Evolutionary conservation across 2,113 vertebrate species (phyloP).

Genomic region (Lepus timidus): DNA sequence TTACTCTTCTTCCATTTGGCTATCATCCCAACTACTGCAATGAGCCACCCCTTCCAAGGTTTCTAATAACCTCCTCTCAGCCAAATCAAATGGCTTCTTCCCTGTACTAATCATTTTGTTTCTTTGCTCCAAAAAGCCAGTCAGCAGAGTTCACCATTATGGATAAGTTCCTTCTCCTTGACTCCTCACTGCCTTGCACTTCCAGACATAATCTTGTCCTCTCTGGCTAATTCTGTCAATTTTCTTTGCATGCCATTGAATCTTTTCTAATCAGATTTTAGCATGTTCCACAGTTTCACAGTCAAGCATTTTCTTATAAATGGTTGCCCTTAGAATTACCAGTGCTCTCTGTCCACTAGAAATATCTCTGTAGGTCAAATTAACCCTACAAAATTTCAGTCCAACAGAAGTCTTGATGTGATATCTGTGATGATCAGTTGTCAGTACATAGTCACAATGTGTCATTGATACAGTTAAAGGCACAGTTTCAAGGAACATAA

Average conservation of each 20-base stretch:
- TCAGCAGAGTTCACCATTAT: background rate
- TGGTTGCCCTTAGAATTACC: background rate
- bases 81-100: constrained; percentile 2
- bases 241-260: background rate
- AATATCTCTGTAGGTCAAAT: background rate
- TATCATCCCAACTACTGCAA: constrained; percentile 1
- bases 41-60: background rate
- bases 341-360: background rate
- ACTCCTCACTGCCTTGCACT: background rate
- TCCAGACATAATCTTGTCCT: background rate
- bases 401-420: background rate
- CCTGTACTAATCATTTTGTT: background rate
- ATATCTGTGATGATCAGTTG: background rate
- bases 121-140: background rate
- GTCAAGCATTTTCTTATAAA: background rate
- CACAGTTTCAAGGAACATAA: background rate
- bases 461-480: background rate
- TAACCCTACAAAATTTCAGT: background rate
- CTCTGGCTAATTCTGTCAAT: background rate
- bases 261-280: background rate
- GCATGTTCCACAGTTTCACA: background rate
- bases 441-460: background rate
- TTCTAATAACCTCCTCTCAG: constrained; percentile 56
- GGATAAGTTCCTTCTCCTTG: background rate
- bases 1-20: constrained; percentile 39